A percentile compares a stretch with the other conserved stretches of the same genome.
Conservation (phyloP, 2,113 vertebrate genomes). For the Pseudolaguvia tuberculata region DNA sequence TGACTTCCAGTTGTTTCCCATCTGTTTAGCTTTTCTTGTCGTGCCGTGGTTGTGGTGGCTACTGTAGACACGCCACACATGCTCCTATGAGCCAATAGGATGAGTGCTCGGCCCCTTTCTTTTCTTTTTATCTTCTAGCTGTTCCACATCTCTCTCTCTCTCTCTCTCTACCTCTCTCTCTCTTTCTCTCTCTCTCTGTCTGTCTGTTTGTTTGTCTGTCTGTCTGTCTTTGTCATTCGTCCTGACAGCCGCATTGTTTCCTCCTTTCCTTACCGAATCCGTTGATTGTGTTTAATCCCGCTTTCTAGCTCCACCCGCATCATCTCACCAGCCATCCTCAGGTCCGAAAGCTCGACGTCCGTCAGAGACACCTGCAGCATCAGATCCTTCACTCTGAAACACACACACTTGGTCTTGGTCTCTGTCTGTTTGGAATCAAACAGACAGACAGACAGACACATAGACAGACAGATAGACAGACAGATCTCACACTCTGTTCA, state of each 20-base stretch:
- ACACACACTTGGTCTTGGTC: conserved; percentile 47
- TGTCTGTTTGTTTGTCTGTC: too few species aligned
- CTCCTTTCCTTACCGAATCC: conserved; percentile 69
- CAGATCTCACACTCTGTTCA: too few species aligned
- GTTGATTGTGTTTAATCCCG: conserved; percentile 59
- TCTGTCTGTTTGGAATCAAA: too few species aligned
- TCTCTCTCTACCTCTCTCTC: neutral
- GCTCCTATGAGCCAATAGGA: conserved; percentile 22
- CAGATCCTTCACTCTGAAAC: conserved; percentile 61
- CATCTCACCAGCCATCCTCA: conserved; percentile 57
- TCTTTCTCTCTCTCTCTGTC: too few species aligned
- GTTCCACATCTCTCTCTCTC: neutral
- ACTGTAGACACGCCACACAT: conserved; percentile 41
- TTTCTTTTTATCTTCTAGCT: conserved; percentile 29
- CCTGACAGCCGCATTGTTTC: conserved; percentile 20
- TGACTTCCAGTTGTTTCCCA: conserved; percentile 58
- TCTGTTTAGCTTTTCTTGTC: conserved; percentile 54
- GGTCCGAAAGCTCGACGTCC: conserved; percentile 60
- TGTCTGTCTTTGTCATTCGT: too few species aligned
- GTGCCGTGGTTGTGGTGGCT: conserved; percentile 45
- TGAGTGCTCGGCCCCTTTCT: conserved; percentile 21
- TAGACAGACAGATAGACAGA: too few species aligned
- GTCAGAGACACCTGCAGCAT: conserved; percentile 65
- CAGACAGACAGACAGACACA: too few species aligned
- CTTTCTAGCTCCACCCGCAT: conserved; percentile 63